phyloP scores from a whole-genome alignment of 2,797 vertebrate genomes.

The Falco concolor region DNA sequence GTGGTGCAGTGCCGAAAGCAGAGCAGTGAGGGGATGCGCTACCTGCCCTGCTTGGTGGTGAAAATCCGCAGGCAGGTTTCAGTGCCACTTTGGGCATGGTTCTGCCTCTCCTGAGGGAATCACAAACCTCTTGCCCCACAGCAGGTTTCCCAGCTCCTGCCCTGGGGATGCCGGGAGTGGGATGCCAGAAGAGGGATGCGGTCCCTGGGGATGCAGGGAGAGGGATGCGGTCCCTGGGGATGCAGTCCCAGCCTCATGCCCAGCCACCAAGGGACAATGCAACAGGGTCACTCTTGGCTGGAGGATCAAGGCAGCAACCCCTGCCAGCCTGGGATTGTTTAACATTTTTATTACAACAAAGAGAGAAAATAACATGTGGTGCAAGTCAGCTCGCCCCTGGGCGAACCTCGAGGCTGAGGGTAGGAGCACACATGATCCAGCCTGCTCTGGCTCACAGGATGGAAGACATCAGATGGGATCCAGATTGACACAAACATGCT shows the following conservation, averaged over 20 bases:
- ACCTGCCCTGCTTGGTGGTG: background rate
- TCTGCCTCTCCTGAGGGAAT: background rate
- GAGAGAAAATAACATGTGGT: background rate
- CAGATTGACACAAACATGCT: background rate
- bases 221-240: background rate
- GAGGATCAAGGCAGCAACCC: background rate
- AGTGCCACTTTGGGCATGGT: rapidly evolving
- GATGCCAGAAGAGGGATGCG: background rate
- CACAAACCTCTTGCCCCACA: rapidly evolving
- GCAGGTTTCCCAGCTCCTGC: background rate
- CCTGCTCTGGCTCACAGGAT: background rate
- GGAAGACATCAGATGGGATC: background rate
- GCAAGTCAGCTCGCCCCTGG: background rate
- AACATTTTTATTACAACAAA: background rate
- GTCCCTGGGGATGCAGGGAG: background rate
- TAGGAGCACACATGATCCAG: background rate
- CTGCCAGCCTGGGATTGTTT: background rate
- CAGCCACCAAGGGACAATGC: background rate
- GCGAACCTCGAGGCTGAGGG: background rate
- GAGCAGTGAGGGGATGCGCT: background rate
- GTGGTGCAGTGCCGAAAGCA: background rate
- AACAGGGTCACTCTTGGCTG: background rate
- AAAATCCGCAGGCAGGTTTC: background rate
- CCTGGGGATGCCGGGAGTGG: background rate
- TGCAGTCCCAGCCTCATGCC: background rate